Conservation (phyloP, 2,113 vertebrate species). For the Anas platyrhynchos region DNA sequence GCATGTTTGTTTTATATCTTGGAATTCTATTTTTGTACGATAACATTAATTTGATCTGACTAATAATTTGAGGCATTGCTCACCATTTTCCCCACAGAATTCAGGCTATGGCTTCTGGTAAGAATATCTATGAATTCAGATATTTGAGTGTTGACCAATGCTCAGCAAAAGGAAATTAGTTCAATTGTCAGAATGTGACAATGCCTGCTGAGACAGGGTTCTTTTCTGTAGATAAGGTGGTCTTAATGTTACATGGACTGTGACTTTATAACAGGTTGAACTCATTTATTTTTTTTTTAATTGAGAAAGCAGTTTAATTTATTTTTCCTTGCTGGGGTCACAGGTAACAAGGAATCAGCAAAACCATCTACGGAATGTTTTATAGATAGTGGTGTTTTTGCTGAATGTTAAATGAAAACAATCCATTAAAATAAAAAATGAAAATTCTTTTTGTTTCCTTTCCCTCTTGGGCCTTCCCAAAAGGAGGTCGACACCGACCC, state of each 20-base stretch:
- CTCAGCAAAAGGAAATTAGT: constrained; percentile 37
- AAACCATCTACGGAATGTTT: constrained; percentile 17
- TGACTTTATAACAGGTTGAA: constrained; percentile 36
- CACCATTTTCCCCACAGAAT: not conserved
- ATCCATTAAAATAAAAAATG: constrained; percentile 74
- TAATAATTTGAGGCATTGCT: not conserved
- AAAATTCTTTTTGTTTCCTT: constrained; percentile 78
- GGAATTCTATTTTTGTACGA: not conserved
- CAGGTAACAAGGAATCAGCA: constrained; percentile 36
- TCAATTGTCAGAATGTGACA: constrained; percentile 24
- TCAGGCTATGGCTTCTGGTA: not conserved
- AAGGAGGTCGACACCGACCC: constrained; percentile 74
- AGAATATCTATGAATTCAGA: not conserved
- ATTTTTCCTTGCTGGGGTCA: constrained; percentile 3
- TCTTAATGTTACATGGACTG: constrained; percentile 9
- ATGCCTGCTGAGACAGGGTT: constrained; percentile 42
- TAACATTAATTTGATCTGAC: not conserved
- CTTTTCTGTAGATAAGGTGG: constrained; percentile 20
- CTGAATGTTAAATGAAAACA: constrained; percentile 75
- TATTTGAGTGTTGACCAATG: not conserved
- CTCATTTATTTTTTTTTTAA: not conserved
- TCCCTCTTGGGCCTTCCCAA: constrained; percentile 70
- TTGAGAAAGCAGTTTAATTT: not conserved
- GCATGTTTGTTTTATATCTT: not conserved
- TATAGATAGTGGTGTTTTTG: constrained; percentile 37